phyloP scores from a whole-genome alignment of 2,113 vertebrate genomes.

The Vulpes vulpes region DNA sequence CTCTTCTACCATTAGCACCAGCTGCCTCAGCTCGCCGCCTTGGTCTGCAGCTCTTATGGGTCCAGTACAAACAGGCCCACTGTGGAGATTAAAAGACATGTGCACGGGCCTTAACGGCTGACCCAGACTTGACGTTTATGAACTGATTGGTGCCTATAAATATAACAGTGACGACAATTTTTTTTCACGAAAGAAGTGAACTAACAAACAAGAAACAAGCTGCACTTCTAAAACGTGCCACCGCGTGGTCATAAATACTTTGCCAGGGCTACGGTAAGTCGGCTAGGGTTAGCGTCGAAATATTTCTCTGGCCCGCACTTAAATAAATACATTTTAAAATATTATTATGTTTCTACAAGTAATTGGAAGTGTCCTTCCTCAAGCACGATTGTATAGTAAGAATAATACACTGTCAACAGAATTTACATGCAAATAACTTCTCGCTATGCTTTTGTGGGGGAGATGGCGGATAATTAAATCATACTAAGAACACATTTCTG shows the following conservation, averaged over 20 bases:
- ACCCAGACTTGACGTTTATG: background rate
- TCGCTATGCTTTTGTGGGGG: constrained; percentile 26
- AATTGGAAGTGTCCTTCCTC: constrained; percentile 55
- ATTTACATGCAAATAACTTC: constrained; percentile 65
- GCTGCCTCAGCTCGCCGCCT: background rate
- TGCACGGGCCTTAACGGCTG: background rate
- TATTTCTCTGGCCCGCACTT: constrained; percentile 16
- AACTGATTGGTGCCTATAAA: background rate
- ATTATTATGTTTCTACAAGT: constrained; percentile 28
- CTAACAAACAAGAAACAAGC: background rate
- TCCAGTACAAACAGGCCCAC: background rate
- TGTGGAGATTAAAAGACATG: background rate
- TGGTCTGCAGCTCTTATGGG: background rate
- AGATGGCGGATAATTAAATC: constrained; percentile 58
- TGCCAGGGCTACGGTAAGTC: background rate
- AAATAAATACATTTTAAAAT: constrained; percentile 31
- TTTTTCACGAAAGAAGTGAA: constrained; percentile 1
- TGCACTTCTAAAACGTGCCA: background rate
- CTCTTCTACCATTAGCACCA: background rate
- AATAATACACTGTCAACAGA: constrained; percentile 59
- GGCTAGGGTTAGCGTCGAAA: background rate
- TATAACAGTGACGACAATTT: background rate
- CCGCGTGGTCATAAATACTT: background rate
- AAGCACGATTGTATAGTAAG: background rate
- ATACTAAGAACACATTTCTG: constrained; percentile 44